Base-by-base conservation (phyloP, 2,888 invertebrate species). In the Scotopteryx bipunctaria region DNA sequence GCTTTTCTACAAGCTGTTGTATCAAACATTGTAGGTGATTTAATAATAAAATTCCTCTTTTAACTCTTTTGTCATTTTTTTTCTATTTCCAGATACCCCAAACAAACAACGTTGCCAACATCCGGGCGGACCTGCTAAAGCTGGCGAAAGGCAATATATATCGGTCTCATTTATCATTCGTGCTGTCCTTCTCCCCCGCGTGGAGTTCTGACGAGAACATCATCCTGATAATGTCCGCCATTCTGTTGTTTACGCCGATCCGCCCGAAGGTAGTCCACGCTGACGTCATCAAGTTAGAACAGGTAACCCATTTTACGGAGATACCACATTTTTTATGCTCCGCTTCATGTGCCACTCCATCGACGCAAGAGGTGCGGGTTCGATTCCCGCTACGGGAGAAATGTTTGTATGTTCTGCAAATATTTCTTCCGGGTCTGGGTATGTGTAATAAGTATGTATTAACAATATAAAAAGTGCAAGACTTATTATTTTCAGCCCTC, bases 161-260 rank as follows among this genome's bases (percentile, higher is more conserved):
- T 83, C 94, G 96, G 16, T 70, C 96, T 71, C 96, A 97, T 83
- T 94, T 96, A 65, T 91, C 93, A 50, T 98, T 97, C 82, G 94
- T 97, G 43, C 93, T 95, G 58, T 95, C 96, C 0, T 97, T 99
- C 78, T 95, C 96, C 73, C 92, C 95, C 35, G 93, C 94, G 61
- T 97, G 97, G 95, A 92, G 97, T 17, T 91, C 93, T 32, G 98
- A 99, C 87, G 96, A 96, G 78, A 95, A 95, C 77, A 94, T 99
- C 45, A 96, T 99, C 76, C 93, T 98, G 15, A 94, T 99, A 66
- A 92, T 99, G 81, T 96, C 96, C 73, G 97, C 98, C 64, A 97
- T 99, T 56, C 92, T 97, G 57, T 88, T 99, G 37, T 99, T 99
- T 82, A 94, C 96, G 43, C 97, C 98, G 0, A 94, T 95, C 55